phyloP scores from a whole-genome alignment of 2,888 invertebrate species.

The Phortica okadai region DNA sequence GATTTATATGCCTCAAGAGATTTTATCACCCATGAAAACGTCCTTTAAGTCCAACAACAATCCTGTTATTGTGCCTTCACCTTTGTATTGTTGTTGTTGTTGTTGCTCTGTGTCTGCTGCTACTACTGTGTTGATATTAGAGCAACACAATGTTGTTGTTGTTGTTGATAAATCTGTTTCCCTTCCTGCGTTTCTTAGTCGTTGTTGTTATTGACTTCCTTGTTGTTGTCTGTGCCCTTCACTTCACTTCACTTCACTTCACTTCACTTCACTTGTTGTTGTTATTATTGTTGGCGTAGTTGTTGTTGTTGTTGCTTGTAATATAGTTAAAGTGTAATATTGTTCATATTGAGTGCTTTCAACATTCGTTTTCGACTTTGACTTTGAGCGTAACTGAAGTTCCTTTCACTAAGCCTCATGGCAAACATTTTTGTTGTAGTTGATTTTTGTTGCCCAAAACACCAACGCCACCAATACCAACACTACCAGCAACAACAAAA shows the following conservation, averaged over 20 bases:
- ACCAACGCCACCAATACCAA: not conserved
- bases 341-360: conserved; percentile 29
- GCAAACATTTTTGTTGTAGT: not conserved
- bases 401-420: conserved; percentile 2
- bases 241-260: not conserved
- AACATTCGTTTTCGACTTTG: not conserved
- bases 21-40: conserved; percentile 55
- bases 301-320: conserved; percentile 21
- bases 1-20: conserved; percentile 57
- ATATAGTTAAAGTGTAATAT: conserved; percentile 22
- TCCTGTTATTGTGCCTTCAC: not conserved
- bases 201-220: not conserved
- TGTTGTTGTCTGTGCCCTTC: not conserved
- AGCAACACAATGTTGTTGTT: not conserved
- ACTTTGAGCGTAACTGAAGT: conserved; percentile 21
- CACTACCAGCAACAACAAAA: not conserved
- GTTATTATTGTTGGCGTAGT: conserved; percentile 10
- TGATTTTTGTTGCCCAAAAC: conserved; percentile 17
- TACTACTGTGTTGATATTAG: not conserved
- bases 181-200: not conserved
- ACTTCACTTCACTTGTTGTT: not conserved
- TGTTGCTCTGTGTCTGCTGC: conserved; percentile 9
- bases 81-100: conserved; percentile 10
- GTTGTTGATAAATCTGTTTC: not conserved
- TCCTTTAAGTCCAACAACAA: conserved; percentile 35